Base-by-base conservation (phyloP, 2,888 invertebrate species). In the Rhogogaster chlorosoma region DNA sequence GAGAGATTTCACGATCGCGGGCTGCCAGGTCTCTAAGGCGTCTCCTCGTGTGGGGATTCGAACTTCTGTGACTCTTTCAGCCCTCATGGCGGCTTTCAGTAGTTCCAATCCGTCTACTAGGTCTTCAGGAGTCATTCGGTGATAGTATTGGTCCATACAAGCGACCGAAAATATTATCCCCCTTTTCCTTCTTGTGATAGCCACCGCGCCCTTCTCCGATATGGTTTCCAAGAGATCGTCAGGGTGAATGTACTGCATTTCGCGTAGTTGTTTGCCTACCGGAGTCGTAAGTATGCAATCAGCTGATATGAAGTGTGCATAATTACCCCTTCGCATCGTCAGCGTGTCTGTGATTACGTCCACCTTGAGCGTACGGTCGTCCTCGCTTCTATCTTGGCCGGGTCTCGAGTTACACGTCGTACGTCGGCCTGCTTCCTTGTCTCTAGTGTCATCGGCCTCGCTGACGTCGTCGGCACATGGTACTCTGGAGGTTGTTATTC, bases 281-380 rank as follows among this genome's bases (percentile, higher is more conserved):
- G 36, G 38, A 9, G 71, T 71, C n/a, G 71, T 38, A 5, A 64
- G 10, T 64, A 26, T 26, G 64, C 64, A 64, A 26, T 26, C 64
- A 4, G 64, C n/a, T 15, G 64, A 64, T 64, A 64, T 64, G 29
- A 64, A 64, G 29, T 64, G 64, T 10, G 64, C 64, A 22, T 64
- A 67, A 32, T 67, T 67, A 67, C 67, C 38, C 71, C 42, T 71
- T n/a, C 22, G 36, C 71, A 71, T 36, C n/a, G 42, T 71, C 71
- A 71, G 71, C 36, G 38, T 71, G 2, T 71, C 71, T 6, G 71
- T 5, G 38, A n/a, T 71, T 18, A 36, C 38, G n/a, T 36, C 5
- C 6, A 71, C 42, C 38, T 18, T 36, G 5, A 70, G 70, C 18
- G 12, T 29, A 5, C 71, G 38, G 2, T 71, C 22, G 10, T 38